phyloP scores from a whole-genome alignment of 2,888 invertebrate species.

The Pycnomerus fuliginosus region DNA sequence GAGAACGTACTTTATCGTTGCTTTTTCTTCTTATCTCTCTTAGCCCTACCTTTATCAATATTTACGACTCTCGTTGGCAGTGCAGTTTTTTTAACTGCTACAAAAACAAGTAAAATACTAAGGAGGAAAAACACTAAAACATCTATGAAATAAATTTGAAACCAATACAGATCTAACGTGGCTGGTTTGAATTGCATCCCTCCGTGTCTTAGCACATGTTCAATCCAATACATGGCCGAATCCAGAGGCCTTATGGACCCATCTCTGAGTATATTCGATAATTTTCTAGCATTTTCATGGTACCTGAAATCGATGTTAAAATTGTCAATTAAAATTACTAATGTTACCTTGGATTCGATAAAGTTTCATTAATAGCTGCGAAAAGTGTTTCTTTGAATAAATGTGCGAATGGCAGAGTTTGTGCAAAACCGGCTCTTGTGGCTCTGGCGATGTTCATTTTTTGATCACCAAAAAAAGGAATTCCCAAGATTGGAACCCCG shows the following conservation, averaged over 20 bases:
- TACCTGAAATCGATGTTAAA: conserved; percentile 15
- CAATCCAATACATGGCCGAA: conserved; percentile 26
- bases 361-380: conserved; percentile 33
- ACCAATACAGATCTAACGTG: conserved; percentile 21
- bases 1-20: too few species aligned
- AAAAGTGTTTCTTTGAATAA: conserved; percentile 43
- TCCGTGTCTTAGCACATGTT: conserved; percentile 12
- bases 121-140: conserved; percentile 12
- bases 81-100: too few species aligned
- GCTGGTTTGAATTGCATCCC: conserved; percentile 18
- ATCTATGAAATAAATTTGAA: conserved; percentile 25
- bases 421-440: conserved; percentile 50
- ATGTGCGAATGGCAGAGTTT: conserved; percentile 42
- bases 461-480: conserved; percentile 58
- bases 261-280: conserved; percentile 22
- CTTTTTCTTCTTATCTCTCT: too few species aligned
- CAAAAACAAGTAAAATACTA: too few species aligned
- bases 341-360: conserved; percentile 39
- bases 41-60: too few species aligned
- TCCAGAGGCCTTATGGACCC: conserved; percentile 15
- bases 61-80: too few species aligned
- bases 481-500: conserved; percentile 55
- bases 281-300: conserved; percentile 15
- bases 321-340: conserved; percentile 46
- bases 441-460: conserved; percentile 54